These are phyloP conservation scores for Esperia sulphurella DNA, from an alignment of 2,888 invertebrate species.

Conservation along the genomic window DNA sequence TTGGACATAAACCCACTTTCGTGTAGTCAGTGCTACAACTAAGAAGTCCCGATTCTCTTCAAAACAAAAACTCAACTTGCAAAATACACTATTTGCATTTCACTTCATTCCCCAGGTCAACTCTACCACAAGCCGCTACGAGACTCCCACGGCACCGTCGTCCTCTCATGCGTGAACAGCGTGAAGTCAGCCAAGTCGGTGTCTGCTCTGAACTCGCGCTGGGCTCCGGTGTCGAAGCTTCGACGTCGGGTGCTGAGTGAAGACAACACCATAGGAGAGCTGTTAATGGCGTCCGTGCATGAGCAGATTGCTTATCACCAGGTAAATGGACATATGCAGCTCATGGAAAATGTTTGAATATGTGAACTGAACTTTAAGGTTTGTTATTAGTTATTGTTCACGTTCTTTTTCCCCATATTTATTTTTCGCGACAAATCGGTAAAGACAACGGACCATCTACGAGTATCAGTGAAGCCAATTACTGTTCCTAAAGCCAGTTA, in stretches of 20 bases:
- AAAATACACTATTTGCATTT: neutral
- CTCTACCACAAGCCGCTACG: conserved; percentile 94
- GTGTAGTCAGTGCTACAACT: too few species aligned
- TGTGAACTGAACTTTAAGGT: too few species aligned
- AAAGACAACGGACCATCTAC: too few species aligned
- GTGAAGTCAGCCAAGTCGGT: conserved; percentile 90
- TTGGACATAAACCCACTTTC: too few species aligned
- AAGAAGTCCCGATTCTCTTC: too few species aligned
- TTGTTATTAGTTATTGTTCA: too few species aligned
- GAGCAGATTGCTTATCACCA: conserved; percentile 85
- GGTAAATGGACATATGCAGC: conserved; percentile 37
- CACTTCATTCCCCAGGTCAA: conserved; percentile 83
- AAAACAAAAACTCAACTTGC: too few species aligned
- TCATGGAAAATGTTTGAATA: too few species aligned
- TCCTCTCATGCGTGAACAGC: conserved; percentile 90
- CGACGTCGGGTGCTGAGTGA: conserved; percentile 87
- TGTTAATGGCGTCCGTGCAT: conserved; percentile 91
- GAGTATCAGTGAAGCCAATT: too few species aligned
- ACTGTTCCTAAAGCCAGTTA: too few species aligned
- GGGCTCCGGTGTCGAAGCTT: conserved; percentile 93
- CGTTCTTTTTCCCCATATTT: too few species aligned
- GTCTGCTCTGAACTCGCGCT: conserved; percentile 93
- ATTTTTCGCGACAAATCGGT: too few species aligned
- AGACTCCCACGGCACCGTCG: conserved; percentile 93
- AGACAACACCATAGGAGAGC: conserved; percentile 88